These are phyloP conservation scores for Agraylea sexmaculata DNA, from an alignment of 1,140 invertebrate species.

Conservation along the genomic window DNA sequence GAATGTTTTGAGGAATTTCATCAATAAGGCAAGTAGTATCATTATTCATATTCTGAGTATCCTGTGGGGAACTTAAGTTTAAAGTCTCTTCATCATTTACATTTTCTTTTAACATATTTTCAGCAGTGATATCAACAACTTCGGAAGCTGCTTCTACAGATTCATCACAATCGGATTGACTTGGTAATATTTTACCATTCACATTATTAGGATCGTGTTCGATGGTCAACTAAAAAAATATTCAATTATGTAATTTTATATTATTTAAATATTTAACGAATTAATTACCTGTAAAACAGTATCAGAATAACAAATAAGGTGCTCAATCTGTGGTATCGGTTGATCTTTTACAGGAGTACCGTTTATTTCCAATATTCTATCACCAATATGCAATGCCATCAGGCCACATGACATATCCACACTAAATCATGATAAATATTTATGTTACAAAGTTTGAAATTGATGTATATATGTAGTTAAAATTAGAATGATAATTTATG, in stretches of 20 bases:
- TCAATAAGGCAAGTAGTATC: no score
- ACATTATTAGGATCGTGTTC: conserved; percentile 67
- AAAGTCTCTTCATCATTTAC: no score
- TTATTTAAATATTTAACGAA: conserved; percentile 15
- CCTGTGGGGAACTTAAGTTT: no score
- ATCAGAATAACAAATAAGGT: conserved; percentile 60
- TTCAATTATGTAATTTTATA: conserved; percentile 4
- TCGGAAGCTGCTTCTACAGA: no score
- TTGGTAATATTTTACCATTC: no score
- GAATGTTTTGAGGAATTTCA: no score
- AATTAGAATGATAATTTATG: conserved; percentile 3
- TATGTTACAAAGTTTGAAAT: conserved; percentile 2
- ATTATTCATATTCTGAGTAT: no score
- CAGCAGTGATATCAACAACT: no score
- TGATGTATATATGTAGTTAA: conserved; percentile 1
- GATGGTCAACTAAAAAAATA: conserved; percentile 57
- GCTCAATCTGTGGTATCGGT: conserved; percentile 64
- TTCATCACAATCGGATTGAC: no score
- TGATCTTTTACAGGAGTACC: conserved; percentile 73
- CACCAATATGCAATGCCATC: conserved; percentile 78
- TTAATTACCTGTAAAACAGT: conserved; percentile 54
- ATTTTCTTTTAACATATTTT: no score
- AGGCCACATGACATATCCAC: conserved; percentile 69
- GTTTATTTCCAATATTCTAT: conserved; percentile 85
- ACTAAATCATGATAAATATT: conserved; percentile 41